A percentile compares a stretch with the other conserved stretches of the same genome.
These are phyloP conservation scores for Eupleurogrammus muticus DNA, from an alignment of 2,797 vertebrate genomes.

Conservation along the genomic window DNA sequence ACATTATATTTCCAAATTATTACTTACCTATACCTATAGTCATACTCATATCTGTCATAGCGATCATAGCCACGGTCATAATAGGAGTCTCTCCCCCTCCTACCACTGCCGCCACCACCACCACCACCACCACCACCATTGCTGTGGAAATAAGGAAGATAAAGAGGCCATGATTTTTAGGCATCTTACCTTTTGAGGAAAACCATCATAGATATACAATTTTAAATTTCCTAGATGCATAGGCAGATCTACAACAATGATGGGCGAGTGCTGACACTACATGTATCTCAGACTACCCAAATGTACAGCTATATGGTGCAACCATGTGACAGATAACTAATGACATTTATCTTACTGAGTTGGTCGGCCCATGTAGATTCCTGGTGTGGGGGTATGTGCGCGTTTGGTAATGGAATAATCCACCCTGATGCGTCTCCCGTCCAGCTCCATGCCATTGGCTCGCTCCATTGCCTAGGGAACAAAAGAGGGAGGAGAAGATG, in stretches of 20 bases:
- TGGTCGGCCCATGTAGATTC: conserved; percentile 95
- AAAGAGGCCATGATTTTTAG: conserved; percentile 1
- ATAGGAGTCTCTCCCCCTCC: conserved; percentile 88
- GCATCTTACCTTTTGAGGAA: neutral
- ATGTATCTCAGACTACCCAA: neutral
- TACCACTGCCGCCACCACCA: conserved; percentile 77
- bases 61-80: conserved; percentile 83
- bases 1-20: neutral
- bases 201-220: neutral
- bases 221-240: neutral
- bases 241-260: neutral
- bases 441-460: conserved; percentile 96
- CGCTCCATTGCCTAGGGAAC: conserved; percentile 90
- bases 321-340: neutral
- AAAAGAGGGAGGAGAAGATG: conserved; percentile 37
- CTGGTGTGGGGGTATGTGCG: conserved; percentile 93
- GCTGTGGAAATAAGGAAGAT: conserved; percentile 37
- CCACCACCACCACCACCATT: conserved; percentile 42
- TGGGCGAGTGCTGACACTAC: neutral
- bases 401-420: conserved; percentile 96
- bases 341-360: conserved; percentile 87
- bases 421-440: conserved; percentile 91
- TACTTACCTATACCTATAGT: conserved; percentile 90
- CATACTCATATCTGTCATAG: conserved; percentile 92
- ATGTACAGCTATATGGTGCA: conserved; percentile 7